A percentile compares a stretch with the other conserved stretches of the same genome.
phyloP scores from a whole-genome alignment of 2,888 invertebrate species.

The Hirtodrosophila duncani region DNA sequence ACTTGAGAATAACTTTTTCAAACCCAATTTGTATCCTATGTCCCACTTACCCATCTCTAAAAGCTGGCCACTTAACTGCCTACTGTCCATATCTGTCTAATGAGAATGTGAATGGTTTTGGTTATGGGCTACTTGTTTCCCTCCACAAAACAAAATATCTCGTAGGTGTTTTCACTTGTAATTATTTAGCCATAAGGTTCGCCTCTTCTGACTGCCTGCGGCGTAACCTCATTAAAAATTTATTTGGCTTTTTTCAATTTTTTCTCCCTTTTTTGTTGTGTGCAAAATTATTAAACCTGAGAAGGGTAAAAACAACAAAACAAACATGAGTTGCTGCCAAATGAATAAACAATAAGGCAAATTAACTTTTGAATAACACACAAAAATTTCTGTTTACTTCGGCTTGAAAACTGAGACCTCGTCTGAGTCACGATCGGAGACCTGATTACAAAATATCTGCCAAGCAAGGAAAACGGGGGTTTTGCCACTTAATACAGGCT shows the following conservation, averaged over 20 bases:
- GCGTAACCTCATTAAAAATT: slow-evolving; percentile 36
- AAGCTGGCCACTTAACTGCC: slow-evolving; percentile 44
- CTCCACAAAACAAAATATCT: slow-evolving; percentile 14
- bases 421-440: too few species aligned
- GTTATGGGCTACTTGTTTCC: too few species aligned
- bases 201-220: slow-evolving; percentile 16
- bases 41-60: too few species aligned
- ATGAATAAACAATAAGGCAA: slow-evolving; percentile 58
- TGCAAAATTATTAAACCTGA: slow-evolving; percentile 27
- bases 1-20: too few species aligned
- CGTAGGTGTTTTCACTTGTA: slow-evolving; percentile 68
- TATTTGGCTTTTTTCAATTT: background rate
- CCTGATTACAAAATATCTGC: too few species aligned
- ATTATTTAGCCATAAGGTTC: slow-evolving; percentile 65
- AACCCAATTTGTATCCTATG: too few species aligned
- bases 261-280: slow-evolving; percentile 14
- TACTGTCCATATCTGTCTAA: too few species aligned
- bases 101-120: too few species aligned
- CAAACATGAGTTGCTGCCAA: slow-evolving; percentile 13
- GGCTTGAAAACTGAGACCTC: background rate
- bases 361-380: slow-evolving; percentile 46
- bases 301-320: background rate
- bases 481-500: too few species aligned
- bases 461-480: too few species aligned
- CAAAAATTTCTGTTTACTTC: slow-evolving; percentile 22